Evolutionary conservation across 1,140 invertebrate genomes (phyloP).

Genomic region (Halesus radiatus): DNA sequence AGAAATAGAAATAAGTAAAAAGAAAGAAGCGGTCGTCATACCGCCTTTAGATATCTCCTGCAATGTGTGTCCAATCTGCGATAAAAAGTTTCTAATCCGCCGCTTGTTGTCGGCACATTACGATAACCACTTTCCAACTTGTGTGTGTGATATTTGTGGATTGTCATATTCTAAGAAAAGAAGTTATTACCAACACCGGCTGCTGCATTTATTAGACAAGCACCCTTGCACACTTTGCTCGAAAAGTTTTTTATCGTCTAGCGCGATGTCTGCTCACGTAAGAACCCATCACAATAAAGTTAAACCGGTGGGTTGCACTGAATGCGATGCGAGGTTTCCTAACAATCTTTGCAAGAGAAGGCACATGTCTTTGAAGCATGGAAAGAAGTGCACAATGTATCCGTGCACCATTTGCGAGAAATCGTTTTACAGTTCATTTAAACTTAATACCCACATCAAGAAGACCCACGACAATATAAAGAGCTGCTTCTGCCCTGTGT

Average conservation of each 20-base stretch:
- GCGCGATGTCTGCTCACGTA: neutral
- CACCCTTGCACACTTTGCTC: neutral
- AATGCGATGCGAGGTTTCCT: neutral
- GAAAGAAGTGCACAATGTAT: neutral
- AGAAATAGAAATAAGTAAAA: neutral
- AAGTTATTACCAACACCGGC: neutral
- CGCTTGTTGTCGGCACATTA: neutral
- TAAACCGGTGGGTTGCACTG: neutral
- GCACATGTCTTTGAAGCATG: neutral
- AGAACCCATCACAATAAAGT: neutral
- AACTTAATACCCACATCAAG: neutral
- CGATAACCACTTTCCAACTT: neutral
- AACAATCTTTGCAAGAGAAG: neutral
- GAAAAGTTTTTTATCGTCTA: neutral
- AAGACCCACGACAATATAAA: slow-evolving; percentile 1
- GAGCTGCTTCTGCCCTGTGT: neutral
- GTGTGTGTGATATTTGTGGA: neutral
- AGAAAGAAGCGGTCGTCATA: no score
- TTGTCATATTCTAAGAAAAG: neutral
- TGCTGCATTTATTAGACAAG: neutral
- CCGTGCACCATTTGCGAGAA: neutral
- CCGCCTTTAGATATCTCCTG: neutral
- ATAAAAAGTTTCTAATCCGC: neutral
- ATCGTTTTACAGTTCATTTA: neutral
- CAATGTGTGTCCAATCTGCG: neutral